Conservation (phyloP, 2,797 vertebrate genomes). For the Remorina albescens region DNA sequence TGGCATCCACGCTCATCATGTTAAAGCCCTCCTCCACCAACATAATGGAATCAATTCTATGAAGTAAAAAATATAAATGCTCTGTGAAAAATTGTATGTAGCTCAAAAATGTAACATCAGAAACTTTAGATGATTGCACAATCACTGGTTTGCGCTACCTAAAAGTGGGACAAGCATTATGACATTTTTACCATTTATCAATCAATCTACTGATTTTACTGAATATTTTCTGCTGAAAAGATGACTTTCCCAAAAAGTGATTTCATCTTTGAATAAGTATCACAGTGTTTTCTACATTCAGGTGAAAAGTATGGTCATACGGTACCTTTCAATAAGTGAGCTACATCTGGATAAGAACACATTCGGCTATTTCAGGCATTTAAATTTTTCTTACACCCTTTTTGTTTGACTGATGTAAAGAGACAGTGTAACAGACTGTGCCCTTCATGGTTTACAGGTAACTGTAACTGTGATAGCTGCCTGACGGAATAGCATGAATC, state of each 20-base stretch:
- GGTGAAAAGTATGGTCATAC: neutral
- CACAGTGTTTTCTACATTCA: neutral
- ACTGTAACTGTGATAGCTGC: neutral
- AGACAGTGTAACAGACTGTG: no score
- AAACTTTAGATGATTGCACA: neutral
- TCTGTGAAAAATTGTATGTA: neutral
- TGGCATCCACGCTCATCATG: slow-evolving; percentile 95
- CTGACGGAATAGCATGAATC: neutral
- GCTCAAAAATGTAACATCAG: neutral
- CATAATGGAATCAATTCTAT: slow-evolving; percentile 97
- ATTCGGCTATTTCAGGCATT: neutral
- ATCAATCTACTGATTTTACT: neutral
- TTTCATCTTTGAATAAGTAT: neutral
- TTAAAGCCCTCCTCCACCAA: slow-evolving; percentile 94
- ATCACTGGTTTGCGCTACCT: neutral
- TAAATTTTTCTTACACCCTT: no score
- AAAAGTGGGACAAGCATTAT: neutral
- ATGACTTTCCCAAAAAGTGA: neutral
- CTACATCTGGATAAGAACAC: neutral
- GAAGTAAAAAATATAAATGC: slow-evolving; percentile 18
- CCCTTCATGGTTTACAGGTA: neutral
- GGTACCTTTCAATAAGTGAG: neutral
- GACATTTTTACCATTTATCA: neutral
- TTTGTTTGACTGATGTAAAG: no score
- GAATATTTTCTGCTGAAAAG: neutral